phyloP scores from a whole-genome alignment of 2,797 vertebrate genomes.

The Acanthornis magna region DNA sequence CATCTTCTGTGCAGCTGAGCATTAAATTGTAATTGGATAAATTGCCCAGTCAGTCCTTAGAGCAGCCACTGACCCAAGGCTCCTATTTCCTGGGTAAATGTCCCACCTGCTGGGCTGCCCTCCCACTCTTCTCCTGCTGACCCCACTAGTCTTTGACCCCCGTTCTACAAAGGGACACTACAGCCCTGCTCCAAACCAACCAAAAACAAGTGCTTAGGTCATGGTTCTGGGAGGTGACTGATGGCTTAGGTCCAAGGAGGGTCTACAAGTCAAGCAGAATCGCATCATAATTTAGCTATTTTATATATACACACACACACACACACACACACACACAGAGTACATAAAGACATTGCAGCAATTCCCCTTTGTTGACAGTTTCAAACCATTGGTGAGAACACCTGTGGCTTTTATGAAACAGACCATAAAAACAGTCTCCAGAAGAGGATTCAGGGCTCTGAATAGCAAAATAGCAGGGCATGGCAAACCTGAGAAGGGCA shows the following conservation, averaged over 20 bases:
- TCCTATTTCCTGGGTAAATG: neutral
- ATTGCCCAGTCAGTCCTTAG: neutral
- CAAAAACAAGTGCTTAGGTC: neutral
- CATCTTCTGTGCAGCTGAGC: neutral
- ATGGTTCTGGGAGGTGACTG: neutral
- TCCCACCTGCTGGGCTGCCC: neutral
- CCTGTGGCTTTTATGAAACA: neutral
- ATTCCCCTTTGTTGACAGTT: neutral
- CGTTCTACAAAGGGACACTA: neutral
- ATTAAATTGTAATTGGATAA: neutral
- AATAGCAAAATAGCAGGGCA: neutral
- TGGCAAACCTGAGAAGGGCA: neutral
- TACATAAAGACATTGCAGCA: neutral
- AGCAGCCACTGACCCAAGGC: neutral
- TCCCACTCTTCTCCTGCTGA: neutral
- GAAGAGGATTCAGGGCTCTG: neutral
- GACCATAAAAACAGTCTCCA: neutral
- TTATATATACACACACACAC: neutral
- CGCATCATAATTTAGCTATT: neutral
- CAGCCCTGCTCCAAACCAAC: neutral
- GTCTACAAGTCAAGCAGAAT: neutral
- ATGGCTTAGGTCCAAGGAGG: neutral
- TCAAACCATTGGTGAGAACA: neutral
- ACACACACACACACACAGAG: no score
- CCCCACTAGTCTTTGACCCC: neutral